phyloP scores from a whole-genome alignment of 1,140 invertebrate genomes.

The Trinorchestia longiramus region DNA sequence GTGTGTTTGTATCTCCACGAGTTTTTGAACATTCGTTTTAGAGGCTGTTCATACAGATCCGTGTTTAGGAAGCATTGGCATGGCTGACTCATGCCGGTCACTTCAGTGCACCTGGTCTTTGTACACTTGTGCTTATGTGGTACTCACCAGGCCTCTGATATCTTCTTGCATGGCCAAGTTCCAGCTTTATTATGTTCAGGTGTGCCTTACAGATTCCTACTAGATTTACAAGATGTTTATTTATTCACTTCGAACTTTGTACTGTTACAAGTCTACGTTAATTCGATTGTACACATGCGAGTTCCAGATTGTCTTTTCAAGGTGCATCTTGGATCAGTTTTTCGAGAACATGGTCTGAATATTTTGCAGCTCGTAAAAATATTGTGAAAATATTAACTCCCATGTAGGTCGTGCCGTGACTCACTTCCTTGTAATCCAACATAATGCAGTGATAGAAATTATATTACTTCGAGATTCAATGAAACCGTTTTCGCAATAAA shows the following conservation, averaged over 20 bases:
- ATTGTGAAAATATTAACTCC: no score
- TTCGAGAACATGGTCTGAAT: neutral
- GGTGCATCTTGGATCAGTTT: neutral
- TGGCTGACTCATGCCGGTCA: neutral
- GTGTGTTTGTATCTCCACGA: neutral
- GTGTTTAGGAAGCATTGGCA: neutral
- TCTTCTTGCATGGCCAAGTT: neutral
- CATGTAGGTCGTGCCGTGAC: no score
- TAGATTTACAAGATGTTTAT: neutral
- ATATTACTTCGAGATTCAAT: neutral
- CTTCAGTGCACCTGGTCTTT: neutral
- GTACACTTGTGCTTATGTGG: neutral
- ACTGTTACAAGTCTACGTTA: neutral
- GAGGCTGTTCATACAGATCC: neutral
- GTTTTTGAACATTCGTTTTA: neutral
- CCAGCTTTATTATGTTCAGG: neutral
- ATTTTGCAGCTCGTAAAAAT: neutral
- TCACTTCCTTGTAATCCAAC: no score
- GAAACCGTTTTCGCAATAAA: neutral
- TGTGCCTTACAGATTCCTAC: neutral
- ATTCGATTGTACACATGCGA: no score
- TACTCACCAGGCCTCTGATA: neutral
- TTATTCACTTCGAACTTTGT: neutral
- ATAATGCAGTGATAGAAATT: no score
- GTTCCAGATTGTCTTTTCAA: neutral